Conservation (phyloP, 2,797 vertebrate species). For the Pantherophis vulpinus region DNA sequence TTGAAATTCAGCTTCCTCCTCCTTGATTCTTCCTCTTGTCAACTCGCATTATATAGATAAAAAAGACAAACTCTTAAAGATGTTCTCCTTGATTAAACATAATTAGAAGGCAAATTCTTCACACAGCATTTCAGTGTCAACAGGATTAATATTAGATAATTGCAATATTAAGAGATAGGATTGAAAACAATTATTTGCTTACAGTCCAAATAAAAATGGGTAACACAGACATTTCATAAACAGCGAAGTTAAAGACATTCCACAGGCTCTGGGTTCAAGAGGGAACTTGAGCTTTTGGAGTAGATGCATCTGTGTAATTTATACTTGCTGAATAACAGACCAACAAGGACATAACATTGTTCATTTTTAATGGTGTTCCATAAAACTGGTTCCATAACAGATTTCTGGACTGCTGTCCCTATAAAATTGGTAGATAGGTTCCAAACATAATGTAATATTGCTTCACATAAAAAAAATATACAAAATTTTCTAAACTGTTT, state of each 20-base stretch:
- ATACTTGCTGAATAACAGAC: not conserved
- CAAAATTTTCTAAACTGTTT: slow-evolving; percentile 8
- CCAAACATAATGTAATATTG: not conserved
- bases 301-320: not conserved
- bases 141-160: slow-evolving; percentile 47
- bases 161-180: slow-evolving; percentile 39
- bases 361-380: slow-evolving; percentile 1
- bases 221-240: not conserved
- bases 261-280: not conserved
- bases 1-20: slow-evolving; percentile 43
- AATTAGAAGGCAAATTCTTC: slow-evolving; percentile 46
- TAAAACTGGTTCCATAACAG: not conserved
- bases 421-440: not conserved
- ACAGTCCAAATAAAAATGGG: not conserved
- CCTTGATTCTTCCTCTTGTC: slow-evolving; percentile 59
- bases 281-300: slow-evolving; percentile 4
- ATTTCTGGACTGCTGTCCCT: not conserved
- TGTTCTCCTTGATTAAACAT: slow-evolving; percentile 54
- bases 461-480: slow-evolving; percentile 25
- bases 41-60: slow-evolving; percentile 54
- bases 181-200: slow-evolving; percentile 30
- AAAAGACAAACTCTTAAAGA: slow-evolving; percentile 55
- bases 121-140: slow-evolving; percentile 37
- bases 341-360: slow-evolving; percentile 1
- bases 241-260: not conserved